These are phyloP conservation scores for Coendou prehensilis DNA, from an alignment of 2,797 vertebrate genomes.

Conservation along the genomic window DNA sequence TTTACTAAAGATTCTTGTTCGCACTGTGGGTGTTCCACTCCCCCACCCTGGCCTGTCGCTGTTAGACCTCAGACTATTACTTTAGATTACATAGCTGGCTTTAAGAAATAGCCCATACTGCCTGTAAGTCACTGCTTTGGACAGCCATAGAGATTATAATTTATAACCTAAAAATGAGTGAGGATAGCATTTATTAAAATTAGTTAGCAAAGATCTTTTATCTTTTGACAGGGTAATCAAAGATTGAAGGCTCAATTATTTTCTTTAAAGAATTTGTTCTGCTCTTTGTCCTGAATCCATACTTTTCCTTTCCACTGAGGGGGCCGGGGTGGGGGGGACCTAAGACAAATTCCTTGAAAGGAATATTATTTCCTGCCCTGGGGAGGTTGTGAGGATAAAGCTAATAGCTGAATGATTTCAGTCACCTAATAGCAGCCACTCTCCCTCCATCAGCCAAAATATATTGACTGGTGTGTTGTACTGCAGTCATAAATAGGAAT, in stretches of 20 bases:
- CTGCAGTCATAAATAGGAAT: conserved; percentile 49
- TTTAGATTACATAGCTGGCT: background rate
- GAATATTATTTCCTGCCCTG: conserved; percentile 27
- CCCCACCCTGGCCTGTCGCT: background rate
- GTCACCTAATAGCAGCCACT: background rate
- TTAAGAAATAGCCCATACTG: conserved; percentile 11
- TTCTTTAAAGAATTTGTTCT: conserved; percentile 47
- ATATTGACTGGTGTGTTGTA: background rate
- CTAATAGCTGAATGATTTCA: conserved; percentile 35
- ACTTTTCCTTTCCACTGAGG: background rate
- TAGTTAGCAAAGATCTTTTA: conserved; percentile 63
- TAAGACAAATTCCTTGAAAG: conserved; percentile 67
- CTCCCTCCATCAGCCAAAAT: conserved; percentile 28
- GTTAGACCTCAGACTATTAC: background rate
- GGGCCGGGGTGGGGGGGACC: background rate
- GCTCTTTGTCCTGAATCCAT: background rate
- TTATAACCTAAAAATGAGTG: conserved; percentile 41
- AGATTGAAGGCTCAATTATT: conserved; percentile 64
- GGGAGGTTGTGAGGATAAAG: conserved; percentile 35
- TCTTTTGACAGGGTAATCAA: conserved; percentile 65
- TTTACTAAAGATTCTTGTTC: conserved; percentile 53
- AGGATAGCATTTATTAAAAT: conserved; percentile 51
- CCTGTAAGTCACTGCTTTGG: background rate
- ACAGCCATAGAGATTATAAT: background rate
- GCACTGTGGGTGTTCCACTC: background rate